phyloP scores from a whole-genome alignment of 2,113 vertebrate genomes.

The Mormyrus iriodes region DNA sequence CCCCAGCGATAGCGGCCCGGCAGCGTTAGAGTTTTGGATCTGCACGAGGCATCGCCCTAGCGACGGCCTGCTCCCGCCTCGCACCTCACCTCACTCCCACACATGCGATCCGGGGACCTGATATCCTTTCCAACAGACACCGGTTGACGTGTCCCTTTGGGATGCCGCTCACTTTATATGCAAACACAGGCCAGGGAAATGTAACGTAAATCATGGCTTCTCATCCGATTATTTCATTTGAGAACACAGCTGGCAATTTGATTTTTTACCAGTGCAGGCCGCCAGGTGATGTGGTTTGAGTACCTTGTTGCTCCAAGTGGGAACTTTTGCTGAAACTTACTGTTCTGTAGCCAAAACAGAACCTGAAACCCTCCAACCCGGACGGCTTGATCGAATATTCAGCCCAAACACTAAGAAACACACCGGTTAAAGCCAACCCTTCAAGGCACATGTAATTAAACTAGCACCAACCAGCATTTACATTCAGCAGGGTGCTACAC shows the following conservation, averaged over 20 bases:
- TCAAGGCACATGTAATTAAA: neutral
- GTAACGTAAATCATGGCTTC: neutral
- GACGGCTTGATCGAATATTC: neutral
- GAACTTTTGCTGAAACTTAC: neutral
- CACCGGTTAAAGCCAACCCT: neutral
- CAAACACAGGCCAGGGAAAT: neutral
- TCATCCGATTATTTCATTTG: neutral
- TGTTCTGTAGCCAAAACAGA: neutral
- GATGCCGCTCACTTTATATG: neutral
- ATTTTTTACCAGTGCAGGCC: neutral
- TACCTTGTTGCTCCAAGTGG: neutral
- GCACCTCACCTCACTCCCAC: neutral
- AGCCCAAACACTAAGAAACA: neutral
- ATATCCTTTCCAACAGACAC: neutral
- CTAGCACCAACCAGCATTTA: neutral
- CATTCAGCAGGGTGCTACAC: neutral
- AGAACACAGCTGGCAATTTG: neutral
- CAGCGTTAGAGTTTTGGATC: neutral
- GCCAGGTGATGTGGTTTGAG: neutral
- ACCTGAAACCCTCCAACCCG: neutral
- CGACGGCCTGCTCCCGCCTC: neutral
- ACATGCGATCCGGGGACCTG: neutral
- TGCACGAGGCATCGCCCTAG: neutral
- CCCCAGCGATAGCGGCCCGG: neutral
- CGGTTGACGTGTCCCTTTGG: neutral